phyloP scores from a whole-genome alignment of 2,113 vertebrate species.

The Hyaena hyaena region DNA sequence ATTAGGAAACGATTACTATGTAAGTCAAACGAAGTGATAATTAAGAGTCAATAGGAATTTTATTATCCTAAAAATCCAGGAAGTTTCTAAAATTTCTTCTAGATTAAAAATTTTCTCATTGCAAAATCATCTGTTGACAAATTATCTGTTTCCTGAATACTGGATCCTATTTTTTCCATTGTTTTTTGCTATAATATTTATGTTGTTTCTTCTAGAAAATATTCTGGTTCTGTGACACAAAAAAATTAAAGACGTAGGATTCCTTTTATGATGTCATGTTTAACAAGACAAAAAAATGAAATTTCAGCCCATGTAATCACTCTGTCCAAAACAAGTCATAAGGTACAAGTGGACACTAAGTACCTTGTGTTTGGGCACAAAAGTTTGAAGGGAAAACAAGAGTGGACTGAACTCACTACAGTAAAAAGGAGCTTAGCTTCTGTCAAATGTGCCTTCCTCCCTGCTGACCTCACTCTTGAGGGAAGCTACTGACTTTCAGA shows the following conservation, averaged over 20 bases:
- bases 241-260: constrained; percentile 7
- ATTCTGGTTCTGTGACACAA: constrained; percentile 33
- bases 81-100: constrained; percentile 17
- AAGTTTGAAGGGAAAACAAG: constrained; percentile 42
- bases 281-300: not conserved
- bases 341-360: constrained; percentile 12
- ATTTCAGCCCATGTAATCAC: not conserved
- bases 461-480: not conserved
- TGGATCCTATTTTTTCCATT: not conserved
- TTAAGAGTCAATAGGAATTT: not conserved
- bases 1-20: constrained; percentile 50
- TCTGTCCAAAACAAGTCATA: constrained; percentile 8
- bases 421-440: not conserved
- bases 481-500: not conserved
- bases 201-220: constrained; percentile 34
- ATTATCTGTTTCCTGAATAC: not conserved
- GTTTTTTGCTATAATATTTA: constrained; percentile 46
- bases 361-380: constrained; percentile 15
- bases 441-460: not conserved
- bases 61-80: constrained; percentile 12
- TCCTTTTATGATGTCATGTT: constrained; percentile 32
- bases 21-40: constrained; percentile 51
- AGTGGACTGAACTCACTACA: not conserved
- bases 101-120: not conserved
- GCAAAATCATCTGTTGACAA: constrained; percentile 23